Conservation (phyloP, 2,888 invertebrate species). For the Ophion obscuratus region DNA sequence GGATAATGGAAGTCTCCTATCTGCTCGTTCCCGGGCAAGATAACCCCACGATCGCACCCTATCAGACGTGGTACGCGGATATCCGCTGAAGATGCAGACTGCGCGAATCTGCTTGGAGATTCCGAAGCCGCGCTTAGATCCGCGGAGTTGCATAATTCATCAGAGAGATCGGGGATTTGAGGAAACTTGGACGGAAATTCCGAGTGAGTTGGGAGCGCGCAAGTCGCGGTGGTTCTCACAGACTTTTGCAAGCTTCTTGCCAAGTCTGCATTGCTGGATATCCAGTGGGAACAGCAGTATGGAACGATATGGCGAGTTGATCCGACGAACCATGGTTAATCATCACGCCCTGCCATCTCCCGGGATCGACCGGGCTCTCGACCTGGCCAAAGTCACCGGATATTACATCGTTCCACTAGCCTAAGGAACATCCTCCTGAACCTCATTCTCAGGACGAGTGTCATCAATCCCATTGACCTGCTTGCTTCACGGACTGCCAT, state of each 20-base stretch:
- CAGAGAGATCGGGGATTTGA: conserved; percentile 27
- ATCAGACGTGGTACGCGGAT: neutral
- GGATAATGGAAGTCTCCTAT: no score
- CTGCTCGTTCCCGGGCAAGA: no score
- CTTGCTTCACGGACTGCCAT: no score
- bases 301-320: conserved; percentile 25
- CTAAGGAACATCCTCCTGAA: neutral
- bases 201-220: conserved; percentile 6
- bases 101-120: conserved; percentile 25
- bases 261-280: neutral
- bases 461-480: no score
- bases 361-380: neutral
- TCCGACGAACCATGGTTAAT: conserved; percentile 4
- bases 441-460: neutral
- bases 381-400: neutral
- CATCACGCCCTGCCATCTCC: no score
- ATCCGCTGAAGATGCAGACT: conserved; percentile 1
- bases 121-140: conserved; percentile 26
- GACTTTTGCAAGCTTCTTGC: conserved; percentile 17
- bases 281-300: neutral
- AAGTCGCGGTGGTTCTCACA: conserved; percentile 40
- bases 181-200: conserved; percentile 35
- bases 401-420: neutral
- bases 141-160: conserved; percentile 49
- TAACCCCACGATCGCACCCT: no score